Evolutionary conservation across 2,888 invertebrate genomes (phyloP), one percentile per base, ranked within the genome.

Genomic region (Zygothrica quintamaculata): DNA sequence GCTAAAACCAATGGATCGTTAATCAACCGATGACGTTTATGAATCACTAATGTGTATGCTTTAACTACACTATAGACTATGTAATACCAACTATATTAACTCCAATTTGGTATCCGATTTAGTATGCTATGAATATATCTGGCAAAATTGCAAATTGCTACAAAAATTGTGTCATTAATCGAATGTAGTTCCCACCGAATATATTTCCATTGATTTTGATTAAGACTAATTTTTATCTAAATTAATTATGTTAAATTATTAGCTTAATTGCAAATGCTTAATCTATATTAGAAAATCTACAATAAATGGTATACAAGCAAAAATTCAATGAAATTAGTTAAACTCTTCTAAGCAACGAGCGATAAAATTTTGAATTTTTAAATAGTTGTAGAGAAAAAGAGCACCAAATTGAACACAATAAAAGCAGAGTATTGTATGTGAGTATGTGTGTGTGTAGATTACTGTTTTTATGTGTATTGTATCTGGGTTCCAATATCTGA

Each of bases 241-340:
- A 84, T 80, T 71, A 84, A 81, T 84, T 80, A 80, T 80, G 85
- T 71, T 61, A 78, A 80, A 68, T 55, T 47, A 66, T 25, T n/a
- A 46, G 50, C 79, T 81, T 84, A 78, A 80, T 84, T 78, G 78
- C 78, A 66, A 81, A 62, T 31, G 69, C 26, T 52, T 75, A 62
- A 81, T 81, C 75, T 18, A 3, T n/a, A 15, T 46, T 31, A 22
- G 25, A 40, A 42, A 44, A 84, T 79, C 79, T 48, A 52, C 39
- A 26, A 61, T n/a, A n/a, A n/a, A n/a, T n/a, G n/a, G n/a, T n/a
- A 53, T 43, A 52, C 62, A 44, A 66, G 81, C 79, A 58, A 81
- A 79, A 73, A 66, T 70, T 71, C 66, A 68, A 82, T 70, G 58
- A 79, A 85, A 85, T 82, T 85, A 85, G 81, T 79, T 71, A 68